Evolutionary conservation across 1,140 invertebrate genomes (phyloP).

Genomic region (Andricus grossulariae): DNA sequence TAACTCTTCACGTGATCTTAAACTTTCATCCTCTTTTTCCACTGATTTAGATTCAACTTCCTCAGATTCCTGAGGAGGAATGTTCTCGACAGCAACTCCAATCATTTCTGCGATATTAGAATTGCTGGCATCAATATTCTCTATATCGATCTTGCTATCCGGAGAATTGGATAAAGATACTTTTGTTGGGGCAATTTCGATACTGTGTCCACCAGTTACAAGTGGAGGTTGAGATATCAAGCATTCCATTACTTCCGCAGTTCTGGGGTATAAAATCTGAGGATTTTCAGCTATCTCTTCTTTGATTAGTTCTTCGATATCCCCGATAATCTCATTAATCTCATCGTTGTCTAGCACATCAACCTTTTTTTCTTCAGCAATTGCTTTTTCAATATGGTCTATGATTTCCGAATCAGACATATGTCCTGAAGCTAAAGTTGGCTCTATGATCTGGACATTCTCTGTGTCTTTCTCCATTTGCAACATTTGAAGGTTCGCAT

Average conservation of each 20-base stretch:
- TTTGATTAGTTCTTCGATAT: conserved; percentile 74
- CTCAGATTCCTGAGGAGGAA: neutral
- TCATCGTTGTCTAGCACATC: conserved; percentile 73
- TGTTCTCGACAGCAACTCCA: conserved; percentile 61
- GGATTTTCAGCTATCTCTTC: conserved; percentile 71
- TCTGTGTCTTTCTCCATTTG: conserved; percentile 29
- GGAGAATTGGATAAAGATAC: conserved; percentile 62
- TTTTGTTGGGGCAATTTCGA: conserved; percentile 55
- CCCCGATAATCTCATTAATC: conserved; percentile 74
- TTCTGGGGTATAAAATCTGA: conserved; percentile 48
- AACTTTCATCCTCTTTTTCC: neutral
- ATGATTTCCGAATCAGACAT: conserved; percentile 67
- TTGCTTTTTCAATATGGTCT: conserved; percentile 70
- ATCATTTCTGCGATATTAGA: conserved; percentile 73
- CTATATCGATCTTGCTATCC: conserved; percentile 66
- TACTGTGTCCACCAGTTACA: conserved; percentile 49
- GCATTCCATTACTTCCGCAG: conserved; percentile 47
- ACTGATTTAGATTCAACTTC: conserved; percentile 8
- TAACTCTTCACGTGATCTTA: neutral
- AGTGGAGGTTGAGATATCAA: conserved; percentile 48
- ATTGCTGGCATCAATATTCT: conserved; percentile 69
- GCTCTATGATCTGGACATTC: conserved; percentile 32
- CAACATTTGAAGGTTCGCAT: conserved; percentile 6
- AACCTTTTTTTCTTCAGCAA: conserved; percentile 69
- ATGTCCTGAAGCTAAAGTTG: conserved; percentile 46